These are phyloP conservation scores for Puntigrus tetrazona DNA, from an alignment of 2,113 vertebrate genomes.

Conservation along the genomic window DNA sequence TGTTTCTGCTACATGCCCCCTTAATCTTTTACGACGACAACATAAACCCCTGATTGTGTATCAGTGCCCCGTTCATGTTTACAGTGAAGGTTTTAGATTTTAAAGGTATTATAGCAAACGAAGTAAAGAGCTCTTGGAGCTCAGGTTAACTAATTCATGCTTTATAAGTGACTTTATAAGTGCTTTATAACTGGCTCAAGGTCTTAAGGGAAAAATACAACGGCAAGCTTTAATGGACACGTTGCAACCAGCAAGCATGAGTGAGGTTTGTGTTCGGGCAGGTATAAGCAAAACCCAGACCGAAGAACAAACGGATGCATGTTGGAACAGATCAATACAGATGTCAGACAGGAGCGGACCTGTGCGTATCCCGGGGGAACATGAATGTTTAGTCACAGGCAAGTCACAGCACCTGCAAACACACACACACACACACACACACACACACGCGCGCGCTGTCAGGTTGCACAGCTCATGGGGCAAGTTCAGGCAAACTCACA, in stretches of 20 bases:
- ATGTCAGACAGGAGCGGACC: slow-evolving; percentile 30
- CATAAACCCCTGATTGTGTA: neutral
- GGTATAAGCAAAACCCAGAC: neutral
- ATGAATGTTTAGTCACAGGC: slow-evolving; percentile 1
- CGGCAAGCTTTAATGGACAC: neutral
- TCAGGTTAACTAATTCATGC: neutral
- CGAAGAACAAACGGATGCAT: slow-evolving; percentile 1
- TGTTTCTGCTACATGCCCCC: slow-evolving; percentile 14
- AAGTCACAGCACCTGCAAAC: slow-evolving; percentile 21
- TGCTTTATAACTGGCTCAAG: too few relatives aligned
- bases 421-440: slow-evolving; percentile 37
- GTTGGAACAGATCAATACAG: slow-evolving; percentile 26
- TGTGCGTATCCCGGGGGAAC: neutral
- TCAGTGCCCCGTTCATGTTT: neutral
- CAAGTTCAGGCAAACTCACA: slow-evolving; percentile 1
- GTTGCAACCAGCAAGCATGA: neutral
- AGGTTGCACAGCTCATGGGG: slow-evolving; percentile 1
- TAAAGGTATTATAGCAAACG: neutral
- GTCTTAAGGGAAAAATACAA: neutral
- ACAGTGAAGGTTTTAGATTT: neutral
- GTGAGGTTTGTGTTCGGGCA: neutral
- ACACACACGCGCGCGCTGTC: slow-evolving; percentile 1
- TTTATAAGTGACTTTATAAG: too few relatives aligned
- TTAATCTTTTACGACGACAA: slow-evolving; percentile 7
- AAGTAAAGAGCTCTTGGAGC: neutral